Evolutionary conservation across 1,140 invertebrate species (phyloP).

Genomic region (Trichonephila clavipes): DNA sequence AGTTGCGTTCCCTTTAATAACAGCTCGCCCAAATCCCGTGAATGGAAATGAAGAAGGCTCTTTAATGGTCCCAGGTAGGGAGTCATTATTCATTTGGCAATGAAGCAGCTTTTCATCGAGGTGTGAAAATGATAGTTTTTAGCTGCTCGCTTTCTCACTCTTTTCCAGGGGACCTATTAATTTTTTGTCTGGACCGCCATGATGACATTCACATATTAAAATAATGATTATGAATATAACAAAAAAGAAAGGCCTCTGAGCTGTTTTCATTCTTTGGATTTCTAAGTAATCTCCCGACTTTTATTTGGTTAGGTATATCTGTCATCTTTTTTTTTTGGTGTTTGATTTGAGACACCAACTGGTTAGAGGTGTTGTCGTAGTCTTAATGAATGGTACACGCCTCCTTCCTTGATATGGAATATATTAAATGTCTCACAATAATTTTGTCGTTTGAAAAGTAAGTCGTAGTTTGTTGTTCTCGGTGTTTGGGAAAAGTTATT

Average conservation of each 20-base stretch:
- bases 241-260: not conserved
- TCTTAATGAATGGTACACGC: conserved; percentile 47
- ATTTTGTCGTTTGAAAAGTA: too few relatives aligned
- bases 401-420: conserved; percentile 1
- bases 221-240: conserved; percentile 55
- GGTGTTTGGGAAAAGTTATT: too few relatives aligned
- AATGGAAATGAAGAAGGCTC: conserved; percentile 29
- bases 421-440: not conserved
- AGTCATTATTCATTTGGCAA: conserved; percentile 59
- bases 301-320: conserved; percentile 36
- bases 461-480: too few relatives aligned
- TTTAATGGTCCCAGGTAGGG: conserved; percentile 27
- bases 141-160: conserved; percentile 36
- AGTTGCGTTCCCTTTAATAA: conserved; percentile 50
- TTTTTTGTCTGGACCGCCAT: conserved; percentile 52
- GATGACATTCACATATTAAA: conserved; percentile 67
- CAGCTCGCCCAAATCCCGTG: not conserved
- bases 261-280: conserved; percentile 26
- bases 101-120: conserved; percentile 63
- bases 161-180: conserved; percentile 60
- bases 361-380: not conserved
- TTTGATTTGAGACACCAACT: conserved; percentile 24
- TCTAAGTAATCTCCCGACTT: conserved; percentile 41
- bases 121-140: conserved; percentile 75
- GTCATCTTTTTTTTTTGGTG: not conserved